Evolutionary conservation across 2,113 vertebrate species (phyloP).

Genomic region (human): DNA sequence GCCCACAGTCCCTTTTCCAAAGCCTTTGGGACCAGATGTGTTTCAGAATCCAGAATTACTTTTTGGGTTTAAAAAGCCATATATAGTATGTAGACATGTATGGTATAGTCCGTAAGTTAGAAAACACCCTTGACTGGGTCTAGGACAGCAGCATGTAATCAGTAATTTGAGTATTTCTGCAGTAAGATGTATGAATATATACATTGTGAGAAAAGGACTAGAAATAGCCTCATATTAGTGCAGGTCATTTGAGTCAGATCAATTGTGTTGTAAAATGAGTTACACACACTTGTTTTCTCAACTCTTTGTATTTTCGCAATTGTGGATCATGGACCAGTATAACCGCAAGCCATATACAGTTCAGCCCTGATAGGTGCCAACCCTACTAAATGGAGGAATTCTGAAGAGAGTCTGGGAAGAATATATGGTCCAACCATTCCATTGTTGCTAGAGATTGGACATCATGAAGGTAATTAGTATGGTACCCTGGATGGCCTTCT

Average conservation of each 20-base stretch:
- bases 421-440: too few relatives aligned
- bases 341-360: neutral
- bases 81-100: neutral
- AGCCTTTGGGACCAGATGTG: neutral
- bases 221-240: neutral
- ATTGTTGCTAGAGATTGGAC: neutral
- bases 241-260: neutral
- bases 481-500: neutral
- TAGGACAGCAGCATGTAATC: neutral
- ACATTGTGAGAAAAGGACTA: neutral
- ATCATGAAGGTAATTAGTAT: neutral
- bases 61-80: neutral
- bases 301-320: neutral
- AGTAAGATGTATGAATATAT: neutral
- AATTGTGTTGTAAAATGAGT: neutral
- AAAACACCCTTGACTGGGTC: neutral
- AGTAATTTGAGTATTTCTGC: neutral
- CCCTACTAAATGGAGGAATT: neutral
- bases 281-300: neutral
- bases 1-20: neutral
- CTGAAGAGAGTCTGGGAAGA: neutral
- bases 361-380: neutral
- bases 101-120: neutral
- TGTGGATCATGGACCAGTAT: neutral
- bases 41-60: neutral